phyloP scores from a whole-genome alignment of 2,888 invertebrate genomes.

The Beris chalybata region DNA sequence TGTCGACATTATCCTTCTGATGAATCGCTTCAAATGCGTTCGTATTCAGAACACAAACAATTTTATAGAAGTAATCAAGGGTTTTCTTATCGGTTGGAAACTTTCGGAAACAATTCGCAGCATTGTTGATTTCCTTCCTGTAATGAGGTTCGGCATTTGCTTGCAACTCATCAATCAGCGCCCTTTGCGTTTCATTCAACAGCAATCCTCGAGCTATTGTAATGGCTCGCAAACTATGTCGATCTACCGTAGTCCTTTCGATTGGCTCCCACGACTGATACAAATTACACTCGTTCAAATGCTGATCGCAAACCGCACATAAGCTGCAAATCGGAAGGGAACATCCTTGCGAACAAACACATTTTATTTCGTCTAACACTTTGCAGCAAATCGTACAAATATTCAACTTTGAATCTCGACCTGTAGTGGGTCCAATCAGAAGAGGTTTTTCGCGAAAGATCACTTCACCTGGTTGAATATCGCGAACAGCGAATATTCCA shows the following conservation, averaged over 20 bases:
- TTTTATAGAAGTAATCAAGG: slow-evolving; percentile 50
- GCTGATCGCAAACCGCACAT: slow-evolving; percentile 64
- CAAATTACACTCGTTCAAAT: slow-evolving; percentile 67
- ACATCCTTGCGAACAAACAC: slow-evolving; percentile 65
- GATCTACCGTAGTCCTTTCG: slow-evolving; percentile 50
- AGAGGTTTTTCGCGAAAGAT: slow-evolving; percentile 73
- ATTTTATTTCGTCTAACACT: slow-evolving; percentile 48
- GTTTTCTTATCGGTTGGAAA: slow-evolving; percentile 52
- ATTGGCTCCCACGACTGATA: slow-evolving; percentile 63
- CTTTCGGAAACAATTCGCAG: slow-evolving; percentile 52
- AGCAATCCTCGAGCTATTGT: slow-evolving; percentile 52
- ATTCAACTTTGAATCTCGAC: slow-evolving; percentile 58
- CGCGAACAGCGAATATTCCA: slow-evolving; percentile 69
- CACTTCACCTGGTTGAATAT: slow-evolving; percentile 68
- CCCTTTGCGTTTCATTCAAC: slow-evolving; percentile 48
- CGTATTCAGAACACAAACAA: slow-evolving; percentile 55
- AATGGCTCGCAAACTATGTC: slow-evolving; percentile 50
- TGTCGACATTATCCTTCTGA: slow-evolving; percentile 48
- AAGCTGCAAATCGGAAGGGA: slow-evolving; percentile 68
- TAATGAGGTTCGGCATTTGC: slow-evolving; percentile 51
- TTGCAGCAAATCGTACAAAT: slow-evolving; percentile 69
- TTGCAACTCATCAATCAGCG: slow-evolving; percentile 52
- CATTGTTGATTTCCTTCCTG: slow-evolving; percentile 51
- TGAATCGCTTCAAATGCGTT: slow-evolving; percentile 55
- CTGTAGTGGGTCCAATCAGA: slow-evolving; percentile 68